These are phyloP conservation scores for Galerucella pusilla DNA, from an alignment of 2,888 invertebrate genomes.

Conservation along the genomic window DNA sequence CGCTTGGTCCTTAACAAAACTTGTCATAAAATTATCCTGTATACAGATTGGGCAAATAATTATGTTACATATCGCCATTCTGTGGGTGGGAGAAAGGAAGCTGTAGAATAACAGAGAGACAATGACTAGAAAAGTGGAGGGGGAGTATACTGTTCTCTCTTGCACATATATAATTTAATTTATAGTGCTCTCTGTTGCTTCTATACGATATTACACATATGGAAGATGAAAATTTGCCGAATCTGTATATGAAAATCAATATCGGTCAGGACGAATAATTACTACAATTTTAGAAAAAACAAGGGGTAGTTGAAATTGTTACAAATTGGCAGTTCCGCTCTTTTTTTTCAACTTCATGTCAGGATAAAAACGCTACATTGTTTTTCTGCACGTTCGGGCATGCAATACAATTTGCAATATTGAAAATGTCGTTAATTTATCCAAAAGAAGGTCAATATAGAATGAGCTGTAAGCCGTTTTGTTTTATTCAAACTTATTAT, in stretches of 20 bases:
- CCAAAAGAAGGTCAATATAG: slow-evolving; percentile 30
- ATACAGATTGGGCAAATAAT: too few species aligned
- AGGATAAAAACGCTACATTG: neutral
- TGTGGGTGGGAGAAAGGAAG: too few species aligned
- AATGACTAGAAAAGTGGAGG: too few species aligned
- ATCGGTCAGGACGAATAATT: neutral
- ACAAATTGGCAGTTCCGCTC: neutral
- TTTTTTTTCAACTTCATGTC: neutral
- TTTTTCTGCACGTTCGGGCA: neutral
- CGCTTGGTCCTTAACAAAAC: too few species aligned
- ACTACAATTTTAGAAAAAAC: neutral
- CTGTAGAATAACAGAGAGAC: too few species aligned
- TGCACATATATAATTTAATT: too few species aligned
- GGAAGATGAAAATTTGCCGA: neutral
- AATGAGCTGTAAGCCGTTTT: slow-evolving; percentile 23
- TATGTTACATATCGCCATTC: too few species aligned
- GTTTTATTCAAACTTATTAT: too few species aligned
- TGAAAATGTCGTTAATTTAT: slow-evolving; percentile 27
- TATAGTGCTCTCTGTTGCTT: too few species aligned
- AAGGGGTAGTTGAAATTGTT: neutral
- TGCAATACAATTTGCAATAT: neutral
- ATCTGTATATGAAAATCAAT: neutral
- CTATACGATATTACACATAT: neutral
- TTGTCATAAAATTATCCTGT: too few species aligned
- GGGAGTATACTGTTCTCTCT: too few species aligned